Evolutionary conservation across 2,113 vertebrate species (phyloP).

Genomic region (Thermophis baileyi): DNA sequence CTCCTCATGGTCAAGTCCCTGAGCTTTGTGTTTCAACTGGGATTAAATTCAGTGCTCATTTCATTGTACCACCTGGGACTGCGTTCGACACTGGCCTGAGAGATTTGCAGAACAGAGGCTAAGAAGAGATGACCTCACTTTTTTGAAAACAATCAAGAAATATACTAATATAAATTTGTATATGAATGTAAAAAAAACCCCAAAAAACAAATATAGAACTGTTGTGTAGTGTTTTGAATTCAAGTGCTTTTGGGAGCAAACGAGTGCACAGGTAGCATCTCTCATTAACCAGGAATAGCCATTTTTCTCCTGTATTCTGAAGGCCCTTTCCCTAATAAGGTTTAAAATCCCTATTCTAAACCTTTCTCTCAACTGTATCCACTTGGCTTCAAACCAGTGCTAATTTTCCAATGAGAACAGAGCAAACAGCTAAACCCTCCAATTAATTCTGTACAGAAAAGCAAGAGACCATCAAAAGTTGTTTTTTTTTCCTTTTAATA

Average conservation of each 20-base stretch:
- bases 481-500: neutral
- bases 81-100: neutral
- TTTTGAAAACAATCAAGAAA: neutral
- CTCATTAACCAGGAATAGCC: neutral
- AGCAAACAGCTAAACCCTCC: neutral
- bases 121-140: neutral
- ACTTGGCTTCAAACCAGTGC: neutral
- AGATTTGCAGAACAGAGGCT: neutral
- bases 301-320: neutral
- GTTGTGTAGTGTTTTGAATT: neutral
- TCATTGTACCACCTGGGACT: neutral
- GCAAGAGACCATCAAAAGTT: neutral
- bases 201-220: neutral
- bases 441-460: constrained; percentile 15
- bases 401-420: neutral
- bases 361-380: too few relatives aligned
- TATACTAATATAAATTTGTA: neutral
- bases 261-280: neutral
- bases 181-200: neutral
- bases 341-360: neutral
- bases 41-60: neutral
- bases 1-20: neutral
- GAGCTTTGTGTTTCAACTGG: neutral
- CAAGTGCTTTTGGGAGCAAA: neutral
- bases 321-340: neutral